phyloP scores from a whole-genome alignment of 2,888 invertebrate genomes.

The Caenorhabditis sinica region DNA sequence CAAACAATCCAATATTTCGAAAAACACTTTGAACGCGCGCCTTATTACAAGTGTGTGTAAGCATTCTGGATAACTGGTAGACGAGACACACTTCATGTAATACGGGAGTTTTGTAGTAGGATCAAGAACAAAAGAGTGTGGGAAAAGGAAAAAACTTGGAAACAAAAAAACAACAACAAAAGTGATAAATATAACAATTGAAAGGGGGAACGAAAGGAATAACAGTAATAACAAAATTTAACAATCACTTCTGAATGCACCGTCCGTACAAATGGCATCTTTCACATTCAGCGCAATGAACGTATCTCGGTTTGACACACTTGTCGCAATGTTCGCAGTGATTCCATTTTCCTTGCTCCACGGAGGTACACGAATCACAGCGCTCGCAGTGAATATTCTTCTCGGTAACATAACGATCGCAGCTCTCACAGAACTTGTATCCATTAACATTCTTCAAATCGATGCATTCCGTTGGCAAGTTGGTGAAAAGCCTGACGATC shows the following conservation, averaged over 20 bases:
- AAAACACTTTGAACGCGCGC: conserved; percentile 45
- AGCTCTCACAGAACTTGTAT: conserved; percentile 78
- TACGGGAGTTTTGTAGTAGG: conserved; percentile 46
- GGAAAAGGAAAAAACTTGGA: neutral
- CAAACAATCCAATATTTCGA: conserved; percentile 21
- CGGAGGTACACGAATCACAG: conserved; percentile 78
- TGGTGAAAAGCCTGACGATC: conserved; percentile 79
- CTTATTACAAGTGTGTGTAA: conserved; percentile 37
- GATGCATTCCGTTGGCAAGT: conserved; percentile 71
- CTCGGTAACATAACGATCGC: conserved; percentile 75
- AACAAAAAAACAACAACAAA: conserved; percentile 40
- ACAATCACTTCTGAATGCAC: conserved; percentile 48
- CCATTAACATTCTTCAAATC: conserved; percentile 70
- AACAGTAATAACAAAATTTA: conserved; percentile 15
- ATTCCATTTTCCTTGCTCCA: conserved; percentile 63
- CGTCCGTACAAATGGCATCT: conserved; percentile 76
- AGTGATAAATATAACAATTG: conserved; percentile 37
- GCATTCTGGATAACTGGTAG: conserved; percentile 47
- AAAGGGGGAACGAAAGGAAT: neutral
- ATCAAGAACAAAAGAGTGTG: conserved; percentile 21
- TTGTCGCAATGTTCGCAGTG: conserved; percentile 78
- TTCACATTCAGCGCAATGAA: conserved; percentile 75
- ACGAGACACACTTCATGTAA: conserved; percentile 14
- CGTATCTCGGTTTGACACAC: conserved; percentile 78
- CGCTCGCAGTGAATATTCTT: conserved; percentile 77